Base-by-base conservation (phyloP, 2,888 invertebrate genomes). In the Parascotia fuliginaria region DNA sequence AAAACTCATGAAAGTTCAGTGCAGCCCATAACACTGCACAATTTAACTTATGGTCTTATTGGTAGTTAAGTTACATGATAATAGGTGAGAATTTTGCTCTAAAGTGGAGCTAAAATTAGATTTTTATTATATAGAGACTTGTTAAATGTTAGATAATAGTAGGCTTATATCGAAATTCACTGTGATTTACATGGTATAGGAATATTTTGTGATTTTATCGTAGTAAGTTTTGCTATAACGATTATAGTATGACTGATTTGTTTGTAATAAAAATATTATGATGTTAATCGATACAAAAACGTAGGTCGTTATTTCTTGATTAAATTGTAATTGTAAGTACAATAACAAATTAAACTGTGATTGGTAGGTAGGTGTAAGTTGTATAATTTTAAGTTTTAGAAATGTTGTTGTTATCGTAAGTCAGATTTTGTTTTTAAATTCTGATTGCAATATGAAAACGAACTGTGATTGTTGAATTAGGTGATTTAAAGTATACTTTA, bases 371-470 rank as follows among this genome's bases (percentile, higher is more conserved):
- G 46, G 46, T 47, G 46, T 47, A 47, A 47, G 46, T 47, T 47
- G 47, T 47, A 47, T 47, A 47, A 47, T 47, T 47, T 47, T 47
- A 47, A 47, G 41, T 47, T 47, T 47, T 47, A 47, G 47, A 47
- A 47, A 47, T 41, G 46, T 46, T 46, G 46, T 46, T 46, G 46
- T 46, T 46, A 46, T 46, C 46, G 46, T 46, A 46, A 46, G 46
- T 46, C 46, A 46, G 46, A 46, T 46, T 46, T 46, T 46, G 46
- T 46, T 46, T 46, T 40, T 46, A 46, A 46, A 46, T 46, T 46
- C 46, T 46, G 46, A 46, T 46, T 46, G 46, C 46, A 46, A 46
- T 46, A 46, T 46, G 46, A 46, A 46, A 46, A 46, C 46, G 46
- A 46, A 46, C 46, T 46, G 46, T 46, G 46, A 46, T 46, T 46